Evolutionary conservation across 2,888 invertebrate species (phyloP), one percentile per base, ranked within the genome.

Genomic region (Carpatolechia fugitivella): DNA sequence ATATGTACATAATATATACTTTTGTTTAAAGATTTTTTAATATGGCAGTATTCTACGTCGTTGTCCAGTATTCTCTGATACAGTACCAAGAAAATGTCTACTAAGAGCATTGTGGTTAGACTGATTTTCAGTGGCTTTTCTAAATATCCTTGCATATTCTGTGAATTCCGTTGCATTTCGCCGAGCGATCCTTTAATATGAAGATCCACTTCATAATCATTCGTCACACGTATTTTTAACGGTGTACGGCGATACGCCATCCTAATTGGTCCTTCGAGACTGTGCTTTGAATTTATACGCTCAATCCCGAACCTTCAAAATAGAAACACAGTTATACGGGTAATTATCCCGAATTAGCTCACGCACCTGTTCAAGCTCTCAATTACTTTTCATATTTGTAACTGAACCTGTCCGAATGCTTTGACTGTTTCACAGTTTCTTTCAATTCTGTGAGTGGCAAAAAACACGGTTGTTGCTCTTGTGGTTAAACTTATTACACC

Each of bases 251-350:
- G 68, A 77, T 74, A 80, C 73, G 76, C 67, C 70, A 70, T 72
- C 74, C 80, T 87, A 87, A 88, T 88, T 85, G 82, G 78, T 79
- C 80, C 20, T 77, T 84, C 80, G 81, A 83, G 81, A 74, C 66
- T 83, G 85, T 86, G 87, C 76, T 66, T 76, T 72, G 85, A 85
- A 85, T 87, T 74, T 66, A 68, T 80, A 76, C 62, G 59, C 44
- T 24, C 44, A 44, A n/a, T 18, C 6, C 24, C 11, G 24, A 24
- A n/a, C 66, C 62, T 69, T 72, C 65, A 69, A 70, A 72, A 29
- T 29, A 44, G 44, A 44, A 44, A 29, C 24, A 44, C 44, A 44
- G 44, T 44, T 44, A 24, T 44, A 24, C 44, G 13, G 24, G 20
- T 44, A 44, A 44, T 44, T 44, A 44, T 44, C 24, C 44, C 10